phyloP scores from a whole-genome alignment of 2,113 vertebrate genomes.

The Prionailurus bengalensis region DNA sequence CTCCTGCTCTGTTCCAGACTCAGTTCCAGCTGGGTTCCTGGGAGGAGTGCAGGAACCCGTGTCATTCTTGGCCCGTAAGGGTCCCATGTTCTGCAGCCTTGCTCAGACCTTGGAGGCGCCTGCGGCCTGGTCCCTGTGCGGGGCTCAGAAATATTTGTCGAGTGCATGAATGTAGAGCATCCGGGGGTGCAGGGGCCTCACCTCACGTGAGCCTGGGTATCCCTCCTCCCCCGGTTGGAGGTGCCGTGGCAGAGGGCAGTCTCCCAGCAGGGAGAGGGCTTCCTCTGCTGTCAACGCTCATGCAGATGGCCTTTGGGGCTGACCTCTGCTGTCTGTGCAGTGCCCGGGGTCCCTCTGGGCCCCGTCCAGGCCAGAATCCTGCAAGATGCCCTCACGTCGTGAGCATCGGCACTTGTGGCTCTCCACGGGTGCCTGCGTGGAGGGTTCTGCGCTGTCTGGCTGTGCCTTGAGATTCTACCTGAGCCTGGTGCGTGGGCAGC shows the following conservation, averaged over 20 bases:
- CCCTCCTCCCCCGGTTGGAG: background rate
- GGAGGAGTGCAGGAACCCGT: background rate
- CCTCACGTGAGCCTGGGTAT: background rate
- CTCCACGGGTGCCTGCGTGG: too few relatives aligned
- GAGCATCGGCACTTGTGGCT: background rate
- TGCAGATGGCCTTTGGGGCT: background rate
- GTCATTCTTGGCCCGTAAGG: background rate
- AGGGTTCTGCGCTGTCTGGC: too few relatives aligned
- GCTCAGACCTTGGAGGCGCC: background rate
- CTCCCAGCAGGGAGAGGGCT: background rate
- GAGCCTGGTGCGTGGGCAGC: background rate
- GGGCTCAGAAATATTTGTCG: background rate
- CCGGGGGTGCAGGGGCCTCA: too few relatives aligned
- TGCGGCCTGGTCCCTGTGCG: background rate
- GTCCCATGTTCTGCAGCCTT: background rate
- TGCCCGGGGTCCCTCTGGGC: background rate
- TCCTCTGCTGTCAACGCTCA: background rate
- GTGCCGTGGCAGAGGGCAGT: background rate
- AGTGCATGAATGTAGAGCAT: background rate
- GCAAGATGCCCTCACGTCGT: background rate
- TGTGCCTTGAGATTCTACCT: background rate
- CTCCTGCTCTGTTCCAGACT: background rate
- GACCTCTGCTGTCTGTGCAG: background rate
- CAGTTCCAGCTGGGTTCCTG: background rate
- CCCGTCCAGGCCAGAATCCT: background rate